These are phyloP conservation scores for Nerophis lumbriciformis DNA, from an alignment of 2,113 vertebrate species.

Conservation along the genomic window DNA sequence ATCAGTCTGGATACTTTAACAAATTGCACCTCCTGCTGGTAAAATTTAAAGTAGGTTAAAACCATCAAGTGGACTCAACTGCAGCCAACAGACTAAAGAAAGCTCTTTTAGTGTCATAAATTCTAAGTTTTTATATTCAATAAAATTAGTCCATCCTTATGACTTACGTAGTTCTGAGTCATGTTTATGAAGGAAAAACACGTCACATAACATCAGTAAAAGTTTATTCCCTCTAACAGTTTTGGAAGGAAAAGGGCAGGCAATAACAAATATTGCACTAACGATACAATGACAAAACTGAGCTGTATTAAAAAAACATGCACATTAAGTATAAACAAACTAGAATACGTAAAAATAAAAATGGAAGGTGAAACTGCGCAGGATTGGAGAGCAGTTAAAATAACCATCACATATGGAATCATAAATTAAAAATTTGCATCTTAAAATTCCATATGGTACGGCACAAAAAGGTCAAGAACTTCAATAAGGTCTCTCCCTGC, in stretches of 20 bases:
- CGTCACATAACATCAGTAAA: conserved; percentile 46
- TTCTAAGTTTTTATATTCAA: too few species aligned
- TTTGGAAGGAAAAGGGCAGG: conserved; percentile 35
- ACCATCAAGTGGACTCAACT: not conserved
- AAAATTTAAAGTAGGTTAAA: not conserved
- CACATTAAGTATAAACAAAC: conserved; percentile 52
- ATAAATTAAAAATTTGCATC: conserved; percentile 89
- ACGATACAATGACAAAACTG: conserved; percentile 56
- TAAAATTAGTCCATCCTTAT: too few species aligned
- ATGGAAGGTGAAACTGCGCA: conserved; percentile 48
- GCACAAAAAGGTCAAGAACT: conserved; percentile 62
- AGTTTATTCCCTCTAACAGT: conserved; percentile 66
- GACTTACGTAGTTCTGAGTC: too few species aligned
- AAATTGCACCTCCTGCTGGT: conserved; percentile 25
- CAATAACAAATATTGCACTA: conserved; percentile 46
- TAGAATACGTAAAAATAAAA: conserved; percentile 33
- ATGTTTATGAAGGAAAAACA: not conserved
- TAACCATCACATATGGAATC: conserved; percentile 81
- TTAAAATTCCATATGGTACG: conserved; percentile 79
- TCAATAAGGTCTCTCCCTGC: conserved; percentile 87
- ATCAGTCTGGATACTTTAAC: too few species aligned
- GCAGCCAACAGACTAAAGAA: not conserved
- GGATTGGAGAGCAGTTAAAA: conserved; percentile 42
- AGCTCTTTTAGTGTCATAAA: not conserved
- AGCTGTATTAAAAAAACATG: conserved; percentile 47